phyloP scores from a whole-genome alignment of 2,888 invertebrate genomes.

The Tachystola acroxantha region DNA sequence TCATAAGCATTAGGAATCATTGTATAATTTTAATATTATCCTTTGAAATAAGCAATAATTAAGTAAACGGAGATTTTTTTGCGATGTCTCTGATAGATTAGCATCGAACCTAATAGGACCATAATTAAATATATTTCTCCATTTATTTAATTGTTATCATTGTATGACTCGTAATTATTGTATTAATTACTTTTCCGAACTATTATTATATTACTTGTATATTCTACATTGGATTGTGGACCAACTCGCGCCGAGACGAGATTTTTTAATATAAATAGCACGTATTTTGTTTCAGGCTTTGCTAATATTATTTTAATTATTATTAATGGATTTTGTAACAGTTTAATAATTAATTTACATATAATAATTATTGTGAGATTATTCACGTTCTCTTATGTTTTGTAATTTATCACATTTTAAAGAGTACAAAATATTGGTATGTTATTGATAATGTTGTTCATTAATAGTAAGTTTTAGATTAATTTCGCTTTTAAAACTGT shows the following conservation, averaged over 20 bases:
- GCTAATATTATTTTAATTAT: conserved; percentile 67
- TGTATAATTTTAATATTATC: not conserved
- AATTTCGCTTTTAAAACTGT: conserved; percentile 68
- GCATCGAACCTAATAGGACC: no score
- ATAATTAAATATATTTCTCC: no score
- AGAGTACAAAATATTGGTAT: conserved; percentile 77
- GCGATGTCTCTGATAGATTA: no score
- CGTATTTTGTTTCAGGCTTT: conserved; percentile 59
- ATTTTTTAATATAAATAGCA: conserved; percentile 53
- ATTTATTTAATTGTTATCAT: no score
- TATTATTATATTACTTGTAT: no score
- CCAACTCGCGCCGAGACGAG: conserved; percentile 8
- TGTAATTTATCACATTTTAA: conserved; percentile 77
- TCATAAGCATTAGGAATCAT: not conserved
- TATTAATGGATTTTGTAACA: conserved; percentile 73
- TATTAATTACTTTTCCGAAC: no score
- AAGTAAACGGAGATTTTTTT: no score
- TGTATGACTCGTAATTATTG: no score
- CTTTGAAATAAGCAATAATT: no score
- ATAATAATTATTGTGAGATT: conserved; percentile 70
- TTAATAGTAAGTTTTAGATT: conserved; percentile 72
- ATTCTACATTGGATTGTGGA: no score
- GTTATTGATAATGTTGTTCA: conserved; percentile 74
- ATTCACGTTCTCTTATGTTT: conserved; percentile 62
- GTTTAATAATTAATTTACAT: conserved; percentile 73